phyloP scores from a whole-genome alignment of 1,140 invertebrate genomes.

The Lucilia sericata region DNA sequence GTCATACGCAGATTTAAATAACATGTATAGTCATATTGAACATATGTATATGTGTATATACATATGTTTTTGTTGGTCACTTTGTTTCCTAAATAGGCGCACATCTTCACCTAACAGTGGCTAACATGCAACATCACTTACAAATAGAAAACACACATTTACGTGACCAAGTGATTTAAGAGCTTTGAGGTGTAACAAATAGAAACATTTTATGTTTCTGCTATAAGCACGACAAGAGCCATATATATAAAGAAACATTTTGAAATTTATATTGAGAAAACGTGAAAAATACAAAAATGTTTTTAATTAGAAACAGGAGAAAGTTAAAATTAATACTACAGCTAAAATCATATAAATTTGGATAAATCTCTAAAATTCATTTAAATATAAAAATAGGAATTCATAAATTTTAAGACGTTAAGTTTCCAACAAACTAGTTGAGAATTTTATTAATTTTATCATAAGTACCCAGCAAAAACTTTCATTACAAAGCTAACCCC shows the following conservation, averaged over 20 bases:
- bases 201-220: not conserved
- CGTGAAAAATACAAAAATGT: too few relatives aligned
- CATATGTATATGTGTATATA: not conserved
- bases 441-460: too few relatives aligned
- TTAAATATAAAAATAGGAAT: too few relatives aligned
- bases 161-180: conserved; percentile 15
- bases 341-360: too few relatives aligned
- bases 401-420: too few relatives aligned
- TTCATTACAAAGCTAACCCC: too few relatives aligned
- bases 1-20: not conserved
- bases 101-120: not conserved
- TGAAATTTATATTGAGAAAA: too few relatives aligned
- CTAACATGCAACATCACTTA: not conserved
- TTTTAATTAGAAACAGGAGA: too few relatives aligned
- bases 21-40: not conserved
- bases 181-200: not conserved
- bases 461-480: too few relatives aligned
- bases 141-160: not conserved
- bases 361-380: too few relatives aligned
- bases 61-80: conserved; percentile 1
- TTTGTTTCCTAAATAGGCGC: not conserved
- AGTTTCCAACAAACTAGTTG: too few relatives aligned
- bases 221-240: not conserved
- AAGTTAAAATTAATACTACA: too few relatives aligned
- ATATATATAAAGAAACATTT: not conserved